Conservation (phyloP, 2,113 vertebrate genomes). For the Onychostruthus taczanowskii region DNA sequence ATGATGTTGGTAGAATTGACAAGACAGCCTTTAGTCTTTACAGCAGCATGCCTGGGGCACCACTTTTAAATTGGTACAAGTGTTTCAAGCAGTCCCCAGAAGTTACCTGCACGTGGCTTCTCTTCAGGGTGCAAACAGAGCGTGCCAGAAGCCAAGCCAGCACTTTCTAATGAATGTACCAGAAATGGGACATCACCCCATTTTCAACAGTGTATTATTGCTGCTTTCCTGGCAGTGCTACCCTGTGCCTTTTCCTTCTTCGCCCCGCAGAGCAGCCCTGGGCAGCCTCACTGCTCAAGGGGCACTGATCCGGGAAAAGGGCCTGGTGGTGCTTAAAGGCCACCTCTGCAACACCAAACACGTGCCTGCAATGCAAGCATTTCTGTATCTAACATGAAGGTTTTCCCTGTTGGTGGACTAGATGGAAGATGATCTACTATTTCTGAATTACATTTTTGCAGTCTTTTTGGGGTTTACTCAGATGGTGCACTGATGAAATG, state of each 20-base stretch:
- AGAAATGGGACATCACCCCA: rapidly evolving
- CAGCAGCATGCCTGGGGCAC: not conserved
- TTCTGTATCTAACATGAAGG: not conserved
- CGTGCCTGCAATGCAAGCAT: rapidly evolving
- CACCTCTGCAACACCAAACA: not conserved
- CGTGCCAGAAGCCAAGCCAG: not conserved
- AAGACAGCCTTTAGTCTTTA: not conserved
- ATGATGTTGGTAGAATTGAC: not conserved
- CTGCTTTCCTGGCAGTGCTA: not conserved
- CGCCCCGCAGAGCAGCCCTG: not conserved
- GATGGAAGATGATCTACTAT: not conserved
- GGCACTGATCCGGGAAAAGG: not conserved
- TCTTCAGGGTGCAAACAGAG: not conserved
- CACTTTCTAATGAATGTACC: not conserved
- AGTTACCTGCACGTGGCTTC: not conserved
- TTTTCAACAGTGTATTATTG: not conserved
- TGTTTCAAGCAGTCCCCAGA: not conserved
- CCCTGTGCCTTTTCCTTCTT: not conserved
- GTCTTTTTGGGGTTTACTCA: not conserved
- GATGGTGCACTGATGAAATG: not conserved
- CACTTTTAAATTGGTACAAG: not conserved
- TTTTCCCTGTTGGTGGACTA: not conserved
- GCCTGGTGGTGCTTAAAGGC: not conserved
- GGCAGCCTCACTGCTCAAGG: not conserved
- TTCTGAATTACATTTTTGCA: not conserved